These are phyloP conservation scores for Tenodera sinensis DNA, from an alignment of 2,888 invertebrate species.

Conservation along the genomic window DNA sequence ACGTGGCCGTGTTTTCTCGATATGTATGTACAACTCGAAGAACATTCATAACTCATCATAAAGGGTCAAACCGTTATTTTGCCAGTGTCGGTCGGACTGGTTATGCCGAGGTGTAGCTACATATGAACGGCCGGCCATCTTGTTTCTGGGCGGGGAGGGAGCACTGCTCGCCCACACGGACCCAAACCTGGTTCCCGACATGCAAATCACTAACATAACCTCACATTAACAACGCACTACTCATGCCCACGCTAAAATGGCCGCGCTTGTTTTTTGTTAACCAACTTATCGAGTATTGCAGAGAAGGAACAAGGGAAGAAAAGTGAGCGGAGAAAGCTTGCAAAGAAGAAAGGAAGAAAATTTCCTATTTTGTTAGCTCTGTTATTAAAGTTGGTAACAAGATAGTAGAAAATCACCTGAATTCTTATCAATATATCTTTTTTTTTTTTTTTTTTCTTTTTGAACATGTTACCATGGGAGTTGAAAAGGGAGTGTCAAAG, in stretches of 20 bases:
- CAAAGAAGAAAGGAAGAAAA: background rate
- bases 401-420: constrained; percentile 1
- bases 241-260: background rate
- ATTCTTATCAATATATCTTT: background rate
- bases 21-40: background rate
- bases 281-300: background rate
- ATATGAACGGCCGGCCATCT: background rate
- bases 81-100: background rate
- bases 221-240: constrained; percentile 8
- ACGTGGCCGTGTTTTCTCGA: background rate
- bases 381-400: constrained; percentile 9
- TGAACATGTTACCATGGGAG: background rate
- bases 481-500: background rate
- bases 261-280: background rate
- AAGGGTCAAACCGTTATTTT: background rate
- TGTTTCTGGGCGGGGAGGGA: background rate
- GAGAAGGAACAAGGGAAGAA: background rate
- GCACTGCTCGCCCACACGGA: constrained; percentile 1
- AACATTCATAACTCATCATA: background rate
- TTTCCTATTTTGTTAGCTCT: background rate
- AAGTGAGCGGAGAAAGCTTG: background rate
- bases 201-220: constrained; percentile 12
- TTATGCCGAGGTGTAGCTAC: background rate
- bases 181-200: background rate
- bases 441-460: background rate